Evolutionary conservation across 2,797 vertebrate genomes (phyloP), one percentile per base, ranked within the genome.

Genomic region (Tragopan temminckii): DNA sequence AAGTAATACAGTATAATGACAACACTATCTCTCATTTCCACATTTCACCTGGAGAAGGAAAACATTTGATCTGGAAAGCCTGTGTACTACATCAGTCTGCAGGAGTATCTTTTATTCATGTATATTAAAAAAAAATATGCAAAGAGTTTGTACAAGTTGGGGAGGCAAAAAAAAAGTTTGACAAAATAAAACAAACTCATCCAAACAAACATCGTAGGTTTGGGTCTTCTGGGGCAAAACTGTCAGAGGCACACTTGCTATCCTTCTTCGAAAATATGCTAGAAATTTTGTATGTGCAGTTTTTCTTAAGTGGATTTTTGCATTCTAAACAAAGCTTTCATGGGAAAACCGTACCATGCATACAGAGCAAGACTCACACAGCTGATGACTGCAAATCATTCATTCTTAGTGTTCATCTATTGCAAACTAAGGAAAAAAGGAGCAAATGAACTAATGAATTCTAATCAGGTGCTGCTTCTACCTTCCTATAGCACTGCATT

Each of bases 71-170:
- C 92, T 97, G 95, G 58, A 79, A 97, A 97, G 95, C 83, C 89
- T 93, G 77, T 88, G 64, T 96, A 96, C 90, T 82, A 80, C 94
- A 97, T 95, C 94, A 89, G 96, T 96, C 97, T 31, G 1, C 76
- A 94, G 85, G 83, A 91, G 94, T 92, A 97, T 97, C 92, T 97
- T 98, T 97, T 98, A 98, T 98, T 97, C 97, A 97, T 97, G 79
- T 80, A 86, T 96, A 93, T 96, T 89, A 93, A 95, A 97, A 96
- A 96, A 96, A 96, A 90, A 96, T 96, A 97, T 97, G 96, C 96
- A 95, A 96, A 95, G 86, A 93, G 78, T 97, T 96, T 90, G 85
- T 94, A 75, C 58, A 82, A 94, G 85, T 96, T 80, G 68, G 71
- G 64, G 52, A 24, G 59, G 43, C 13, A 62, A 42, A 40, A 6